A percentile compares a stretch with the other conserved stretches of the same genome.
Conservation (phyloP, 2,113 vertebrate genomes). For the Aix galericulata region DNA sequence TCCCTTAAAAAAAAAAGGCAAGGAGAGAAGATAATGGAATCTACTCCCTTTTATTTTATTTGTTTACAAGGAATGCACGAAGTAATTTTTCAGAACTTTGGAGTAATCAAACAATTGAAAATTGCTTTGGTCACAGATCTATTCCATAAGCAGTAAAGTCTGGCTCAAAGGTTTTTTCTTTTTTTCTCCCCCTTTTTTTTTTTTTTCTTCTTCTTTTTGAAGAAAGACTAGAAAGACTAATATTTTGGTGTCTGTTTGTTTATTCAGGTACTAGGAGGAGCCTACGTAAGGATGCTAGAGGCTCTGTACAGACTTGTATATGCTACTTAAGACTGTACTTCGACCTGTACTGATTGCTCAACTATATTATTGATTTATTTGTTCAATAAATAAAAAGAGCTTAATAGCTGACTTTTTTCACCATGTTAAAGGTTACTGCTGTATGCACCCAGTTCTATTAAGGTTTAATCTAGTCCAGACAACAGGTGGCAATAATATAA, state of each 20-base stretch:
- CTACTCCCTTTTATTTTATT: neutral
- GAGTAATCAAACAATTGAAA: neutral
- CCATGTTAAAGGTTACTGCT: neutral
- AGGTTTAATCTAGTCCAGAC: neutral
- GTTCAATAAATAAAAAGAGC: neutral
- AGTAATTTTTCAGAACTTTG: neutral
- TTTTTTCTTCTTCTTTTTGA: neutral
- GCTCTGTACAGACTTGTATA: neutral
- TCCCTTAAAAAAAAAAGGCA: neutral
- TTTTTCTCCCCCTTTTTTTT: neutral
- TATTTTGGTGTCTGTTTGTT: neutral
- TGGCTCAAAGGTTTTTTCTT: neutral
- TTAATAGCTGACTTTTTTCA: neutral
- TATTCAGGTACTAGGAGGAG: neutral
- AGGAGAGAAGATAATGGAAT: neutral
- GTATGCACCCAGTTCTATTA: neutral
- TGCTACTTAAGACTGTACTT: neutral
- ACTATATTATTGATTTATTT: neutral
- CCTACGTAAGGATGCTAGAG: neutral
- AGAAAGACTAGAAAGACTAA: neutral
- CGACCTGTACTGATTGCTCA: neutral
- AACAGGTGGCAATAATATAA: neutral
- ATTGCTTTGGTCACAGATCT: neutral
- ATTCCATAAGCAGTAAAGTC: neutral
- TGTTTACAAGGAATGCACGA: neutral